Evolutionary conservation across 2,113 vertebrate species (phyloP), one percentile per base, ranked within the genome.

Genomic region (Gallinago paraguaiae): DNA sequence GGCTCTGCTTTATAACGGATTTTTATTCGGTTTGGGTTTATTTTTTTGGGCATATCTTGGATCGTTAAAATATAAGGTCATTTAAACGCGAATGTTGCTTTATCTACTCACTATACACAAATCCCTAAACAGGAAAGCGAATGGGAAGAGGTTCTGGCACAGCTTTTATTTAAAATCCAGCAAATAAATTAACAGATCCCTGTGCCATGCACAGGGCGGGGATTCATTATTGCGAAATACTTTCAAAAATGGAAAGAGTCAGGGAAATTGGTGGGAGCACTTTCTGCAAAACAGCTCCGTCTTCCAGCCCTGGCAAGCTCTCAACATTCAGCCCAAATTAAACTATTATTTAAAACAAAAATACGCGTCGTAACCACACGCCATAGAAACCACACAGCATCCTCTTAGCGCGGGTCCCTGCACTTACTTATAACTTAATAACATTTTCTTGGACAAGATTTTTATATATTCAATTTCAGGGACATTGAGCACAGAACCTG

Each of bases 391-490:
- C 95, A 74, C 95, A 95, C 93, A 86, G 90, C 67, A 90, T 96
- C 97, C 97, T 98, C 80, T 30, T 97, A 94, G 97, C 91, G 87
- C 85, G 86, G 88, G 96, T 97, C 96, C 95, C 96, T 95, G 96
- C 90, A 91, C 45, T 81, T 87, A 76, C 97, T 97, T 96, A 95
- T 97, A 98, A 90, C 97, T 97, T 98, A 95, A 98, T 97, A 98
- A 97, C 98, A 54, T 97, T 97, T 65, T 61, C 87, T 86, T 86
- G 96, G 97, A 96, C 98, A 96, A 97, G 97, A 94, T 97, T 98
- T 97, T 92, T 96, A 59, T 68, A 81, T 79, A 65, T 84, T 90
- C 74, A 28, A 43, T 82, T 95, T 95, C 67, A 84, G 75, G 90
- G 94, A 57, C 97, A 88, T 91, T 93, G 94, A 93, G 89, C 96